Conservation (phyloP, 1,140 invertebrate genomes). For the Hyles euphorbiae region DNA sequence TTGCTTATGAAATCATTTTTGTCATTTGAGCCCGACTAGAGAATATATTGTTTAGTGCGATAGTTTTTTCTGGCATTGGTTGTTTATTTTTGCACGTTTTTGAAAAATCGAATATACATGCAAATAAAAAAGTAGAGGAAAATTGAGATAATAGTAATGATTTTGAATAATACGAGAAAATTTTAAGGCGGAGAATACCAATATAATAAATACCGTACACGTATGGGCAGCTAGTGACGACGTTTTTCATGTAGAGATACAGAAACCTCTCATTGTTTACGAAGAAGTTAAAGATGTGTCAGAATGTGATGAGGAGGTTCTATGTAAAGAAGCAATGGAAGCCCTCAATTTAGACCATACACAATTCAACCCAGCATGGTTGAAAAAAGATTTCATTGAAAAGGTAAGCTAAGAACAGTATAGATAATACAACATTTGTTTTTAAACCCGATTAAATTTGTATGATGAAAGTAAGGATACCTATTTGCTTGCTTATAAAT, state of each 20-base stretch:
- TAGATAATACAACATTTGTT: not conserved
- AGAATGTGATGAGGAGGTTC: constrained; percentile 32
- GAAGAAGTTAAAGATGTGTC: constrained; percentile 23
- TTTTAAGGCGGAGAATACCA: constrained; percentile 38
- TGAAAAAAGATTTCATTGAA: constrained; percentile 58
- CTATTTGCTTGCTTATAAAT: too few relatives aligned
- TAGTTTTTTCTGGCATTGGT: constrained; percentile 1
- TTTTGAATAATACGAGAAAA: too few relatives aligned
- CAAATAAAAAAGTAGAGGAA: too few relatives aligned
- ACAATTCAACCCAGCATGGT: constrained; percentile 51
- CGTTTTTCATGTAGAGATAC: constrained; percentile 53
- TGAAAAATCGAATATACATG: not conserved
- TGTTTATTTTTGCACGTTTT: not conserved
- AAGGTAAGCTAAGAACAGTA: constrained; percentile 33
- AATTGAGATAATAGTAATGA: too few relatives aligned
- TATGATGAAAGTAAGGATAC: too few relatives aligned
- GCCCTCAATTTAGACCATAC: constrained; percentile 40
- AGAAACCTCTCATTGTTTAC: constrained; percentile 43
- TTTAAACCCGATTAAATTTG: not conserved
- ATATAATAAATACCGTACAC: constrained; percentile 39
- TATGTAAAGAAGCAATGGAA: constrained; percentile 37
- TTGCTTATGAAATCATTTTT: too few relatives aligned
- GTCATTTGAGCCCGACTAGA: too few relatives aligned
- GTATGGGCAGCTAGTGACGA: constrained; percentile 58
- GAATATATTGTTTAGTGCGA: too few relatives aligned